A percentile compares a stretch with the other conserved stretches of the same genome.
Conservation (phyloP, 2,797 vertebrate species). For the Triplophysa bombifrons region DNA sequence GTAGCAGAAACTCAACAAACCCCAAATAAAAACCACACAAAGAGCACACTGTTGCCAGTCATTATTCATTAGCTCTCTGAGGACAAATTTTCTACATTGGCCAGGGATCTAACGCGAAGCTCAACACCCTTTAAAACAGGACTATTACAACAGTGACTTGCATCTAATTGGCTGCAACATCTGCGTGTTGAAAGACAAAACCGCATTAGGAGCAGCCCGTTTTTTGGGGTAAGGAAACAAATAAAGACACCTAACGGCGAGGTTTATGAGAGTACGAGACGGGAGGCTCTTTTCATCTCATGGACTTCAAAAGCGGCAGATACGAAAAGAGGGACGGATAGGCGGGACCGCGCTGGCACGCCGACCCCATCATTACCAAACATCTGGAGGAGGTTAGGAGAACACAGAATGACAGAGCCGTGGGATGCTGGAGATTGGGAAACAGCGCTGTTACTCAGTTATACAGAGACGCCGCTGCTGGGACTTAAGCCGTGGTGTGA, state of each 20-base stretch:
- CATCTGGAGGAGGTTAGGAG: conserved; percentile 78
- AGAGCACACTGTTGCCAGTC: conserved; percentile 62
- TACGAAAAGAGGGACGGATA: conserved; percentile 61
- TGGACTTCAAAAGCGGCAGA: conserved; percentile 71
- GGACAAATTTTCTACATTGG: conserved; percentile 62
- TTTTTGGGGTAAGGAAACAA: conserved; percentile 54
- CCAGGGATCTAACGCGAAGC: conserved; percentile 59
- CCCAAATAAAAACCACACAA: conserved; percentile 47
- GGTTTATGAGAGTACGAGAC: conserved; percentile 52
- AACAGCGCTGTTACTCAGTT: conserved; percentile 61
- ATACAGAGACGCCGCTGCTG: conserved; percentile 14
- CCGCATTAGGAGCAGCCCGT: conserved; percentile 53
- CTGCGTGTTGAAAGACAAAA: conserved; percentile 63
- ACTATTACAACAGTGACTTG: conserved; percentile 63
- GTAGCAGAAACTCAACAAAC: conserved; percentile 32
- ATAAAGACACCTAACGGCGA: conserved; percentile 63
- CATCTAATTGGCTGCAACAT: conserved; percentile 61
- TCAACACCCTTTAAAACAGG: conserved; percentile 58
- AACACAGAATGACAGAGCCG: conserved; percentile 65
- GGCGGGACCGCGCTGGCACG: conserved; percentile 70
- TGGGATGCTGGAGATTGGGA: conserved; percentile 70
- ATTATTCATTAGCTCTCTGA: conserved; percentile 63
- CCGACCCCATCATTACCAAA: conserved; percentile 70
- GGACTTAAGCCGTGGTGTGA: conserved; percentile 13
- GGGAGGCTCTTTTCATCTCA: conserved; percentile 57